Evolutionary conservation across 1,140 invertebrate species (phyloP).

Genomic region (Schmidtea mediterranea): DNA sequence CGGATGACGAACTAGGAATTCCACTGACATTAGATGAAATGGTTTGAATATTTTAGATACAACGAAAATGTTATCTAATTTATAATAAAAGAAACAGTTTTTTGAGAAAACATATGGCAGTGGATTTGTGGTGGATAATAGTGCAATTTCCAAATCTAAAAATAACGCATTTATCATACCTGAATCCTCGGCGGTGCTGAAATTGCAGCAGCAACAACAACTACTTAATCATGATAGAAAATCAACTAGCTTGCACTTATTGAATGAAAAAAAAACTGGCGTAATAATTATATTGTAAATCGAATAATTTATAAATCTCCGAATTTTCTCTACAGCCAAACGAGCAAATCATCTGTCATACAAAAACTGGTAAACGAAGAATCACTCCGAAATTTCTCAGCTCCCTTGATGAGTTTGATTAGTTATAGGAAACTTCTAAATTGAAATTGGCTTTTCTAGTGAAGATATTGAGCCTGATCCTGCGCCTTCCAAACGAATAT

Average conservation of each 20-base stretch:
- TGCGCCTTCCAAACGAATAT: background rate
- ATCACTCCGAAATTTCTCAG: slow-evolving; percentile 77
- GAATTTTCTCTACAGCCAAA: slow-evolving; percentile 36
- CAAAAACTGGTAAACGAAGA: slow-evolving; percentile 61
- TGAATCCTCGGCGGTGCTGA: slow-evolving; percentile 50
- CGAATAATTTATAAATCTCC: too few relatives aligned
- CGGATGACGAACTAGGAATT: slow-evolving; percentile 52
- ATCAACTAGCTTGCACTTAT: too few relatives aligned
- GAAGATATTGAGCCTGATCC: background rate
- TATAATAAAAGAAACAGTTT: too few relatives aligned
- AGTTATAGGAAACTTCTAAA: too few relatives aligned
- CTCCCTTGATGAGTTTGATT: slow-evolving; percentile 6
- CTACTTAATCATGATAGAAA: background rate
- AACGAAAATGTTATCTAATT: too few relatives aligned
- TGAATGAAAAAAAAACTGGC: too few relatives aligned
- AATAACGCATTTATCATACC: slow-evolving; percentile 36
- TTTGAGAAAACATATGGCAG: background rate
- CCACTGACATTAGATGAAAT: slow-evolving; percentile 37
- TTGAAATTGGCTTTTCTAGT: slow-evolving; percentile 17
- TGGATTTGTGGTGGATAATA: background rate
- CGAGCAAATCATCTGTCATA: slow-evolving; percentile 77
- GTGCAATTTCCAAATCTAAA: slow-evolving; percentile 14
- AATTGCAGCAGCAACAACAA: slow-evolving; percentile 19
- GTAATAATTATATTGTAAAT: too few relatives aligned
- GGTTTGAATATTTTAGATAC: too few relatives aligned